These are phyloP conservation scores for Eristalinus aeneus DNA, from an alignment of 2,888 invertebrate species.

Conservation along the genomic window DNA sequence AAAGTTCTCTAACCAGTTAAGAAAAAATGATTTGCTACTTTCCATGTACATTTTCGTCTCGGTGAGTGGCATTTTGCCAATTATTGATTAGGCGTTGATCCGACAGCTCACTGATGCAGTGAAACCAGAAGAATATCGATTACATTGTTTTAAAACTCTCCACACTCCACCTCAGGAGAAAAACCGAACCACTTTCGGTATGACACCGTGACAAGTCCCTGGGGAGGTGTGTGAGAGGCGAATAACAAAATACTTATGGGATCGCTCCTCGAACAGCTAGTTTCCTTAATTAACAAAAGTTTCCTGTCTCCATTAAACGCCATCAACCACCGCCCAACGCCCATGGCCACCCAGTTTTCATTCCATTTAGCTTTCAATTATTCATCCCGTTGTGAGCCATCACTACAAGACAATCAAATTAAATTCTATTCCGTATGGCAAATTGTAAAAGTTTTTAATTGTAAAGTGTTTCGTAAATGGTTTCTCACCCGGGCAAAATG, in stretches of 20 bases:
- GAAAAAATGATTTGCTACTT: too few relatives aligned
- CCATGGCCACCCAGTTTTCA: not conserved
- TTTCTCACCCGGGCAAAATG: conserved; percentile 51
- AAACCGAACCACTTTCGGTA: not conserved
- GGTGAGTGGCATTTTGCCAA: too few relatives aligned
- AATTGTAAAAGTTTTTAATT: conserved; percentile 69
- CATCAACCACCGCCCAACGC: not conserved
- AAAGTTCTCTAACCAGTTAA: too few relatives aligned
- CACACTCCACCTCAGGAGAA: not conserved
- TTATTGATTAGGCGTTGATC: too few relatives aligned
- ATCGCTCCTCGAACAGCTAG: not conserved
- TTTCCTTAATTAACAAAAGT: conserved; percentile 40
- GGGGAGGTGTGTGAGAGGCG: not conserved
- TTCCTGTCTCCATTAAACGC: conserved; percentile 16
- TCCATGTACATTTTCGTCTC: too few relatives aligned
- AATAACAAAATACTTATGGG: conserved; percentile 12
- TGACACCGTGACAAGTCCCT: not conserved
- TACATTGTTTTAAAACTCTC: not conserved
- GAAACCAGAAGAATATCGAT: too few relatives aligned
- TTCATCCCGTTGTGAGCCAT: conserved; percentile 60
- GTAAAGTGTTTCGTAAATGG: conserved; percentile 66
- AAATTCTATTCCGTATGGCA: conserved; percentile 66
- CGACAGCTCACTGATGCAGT: too few relatives aligned
- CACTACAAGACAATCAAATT: conserved; percentile 67
- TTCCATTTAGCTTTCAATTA: conserved; percentile 62